A percentile compares a stretch with the other conserved stretches of the same genome.
Conservation (phyloP, 2,113 vertebrate species). For the Chitala chitala region DNA sequence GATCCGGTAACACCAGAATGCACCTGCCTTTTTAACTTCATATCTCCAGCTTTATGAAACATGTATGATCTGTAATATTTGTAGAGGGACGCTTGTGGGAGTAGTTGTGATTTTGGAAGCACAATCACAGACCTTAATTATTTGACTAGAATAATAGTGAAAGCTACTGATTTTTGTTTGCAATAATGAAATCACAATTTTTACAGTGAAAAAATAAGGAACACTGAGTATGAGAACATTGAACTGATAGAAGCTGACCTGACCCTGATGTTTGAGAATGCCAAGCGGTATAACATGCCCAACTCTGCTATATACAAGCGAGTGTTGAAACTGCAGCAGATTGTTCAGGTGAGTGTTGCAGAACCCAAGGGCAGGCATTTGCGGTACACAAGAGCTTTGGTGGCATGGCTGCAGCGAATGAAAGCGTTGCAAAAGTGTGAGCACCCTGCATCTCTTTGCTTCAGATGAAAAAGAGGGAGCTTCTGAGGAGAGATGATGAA, state of each 20-base stretch:
- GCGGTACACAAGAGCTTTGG: neutral
- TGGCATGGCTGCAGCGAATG: too few relatives aligned
- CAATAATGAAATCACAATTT: neutral
- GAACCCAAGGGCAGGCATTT: neutral
- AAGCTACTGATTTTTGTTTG: neutral
- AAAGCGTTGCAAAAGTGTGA: neutral
- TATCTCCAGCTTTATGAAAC: too few relatives aligned
- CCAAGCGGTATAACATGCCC: conserved; percentile 94
- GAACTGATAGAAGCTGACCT: conserved; percentile 90
- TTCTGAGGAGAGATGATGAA: conserved; percentile 85
- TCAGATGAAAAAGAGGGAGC: conserved; percentile 87
- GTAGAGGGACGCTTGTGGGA: too few relatives aligned
- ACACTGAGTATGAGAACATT: conserved; percentile 84
- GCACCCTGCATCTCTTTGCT: conserved; percentile 21
- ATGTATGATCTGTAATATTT: too few relatives aligned
- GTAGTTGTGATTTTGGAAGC: too few relatives aligned
- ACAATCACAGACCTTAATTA: too few relatives aligned
- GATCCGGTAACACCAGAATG: conserved; percentile 76
- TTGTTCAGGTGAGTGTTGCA: conserved; percentile 76
- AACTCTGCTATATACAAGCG: conserved; percentile 96
- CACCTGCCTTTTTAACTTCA: too few relatives aligned
- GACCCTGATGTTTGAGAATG: conserved; percentile 95
- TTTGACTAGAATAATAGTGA: neutral
- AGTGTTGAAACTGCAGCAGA: conserved; percentile 88
- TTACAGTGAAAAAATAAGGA: conserved; percentile 85